Evolutionary conservation across 2,888 invertebrate genomes (phyloP).

Genomic region (Latrodectus hesperus): DNA sequence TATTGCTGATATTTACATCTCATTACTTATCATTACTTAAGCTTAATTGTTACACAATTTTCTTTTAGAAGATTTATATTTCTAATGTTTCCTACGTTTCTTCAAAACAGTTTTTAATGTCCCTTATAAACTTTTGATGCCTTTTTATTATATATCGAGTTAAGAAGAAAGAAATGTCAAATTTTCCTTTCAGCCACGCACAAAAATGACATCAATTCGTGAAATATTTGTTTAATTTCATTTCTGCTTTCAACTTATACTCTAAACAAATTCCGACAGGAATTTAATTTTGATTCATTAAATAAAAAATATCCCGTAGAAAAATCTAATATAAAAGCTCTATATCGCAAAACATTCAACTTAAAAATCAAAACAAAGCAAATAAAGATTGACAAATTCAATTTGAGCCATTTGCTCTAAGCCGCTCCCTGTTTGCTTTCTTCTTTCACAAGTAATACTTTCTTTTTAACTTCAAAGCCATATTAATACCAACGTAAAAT

Average conservation of each 20-base stretch:
- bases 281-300: constrained; percentile 52
- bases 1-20: no score
- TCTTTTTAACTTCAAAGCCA: constrained; percentile 1
- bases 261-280: not conserved
- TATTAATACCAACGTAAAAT: constrained; percentile 27
- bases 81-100: no score
- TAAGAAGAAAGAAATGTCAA: not conserved
- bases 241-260: not conserved
- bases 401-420: constrained; percentile 40
- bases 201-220: not conserved
- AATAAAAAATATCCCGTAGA: constrained; percentile 22
- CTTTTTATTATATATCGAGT: no score
- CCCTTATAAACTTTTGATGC: no score
- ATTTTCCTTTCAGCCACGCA: not conserved
- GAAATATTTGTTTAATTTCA: not conserved
- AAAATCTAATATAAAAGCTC: constrained; percentile 46
- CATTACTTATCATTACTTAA: no score
- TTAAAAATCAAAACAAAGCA: constrained; percentile 19
- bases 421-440: not conserved
- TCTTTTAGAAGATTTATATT: no score
- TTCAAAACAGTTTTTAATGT: no score
- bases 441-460: not conserved
- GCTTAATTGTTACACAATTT: no score
- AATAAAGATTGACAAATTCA: constrained; percentile 63
- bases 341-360: constrained; percentile 34